Evolutionary conservation across 2,113 vertebrate genomes (phyloP), one percentile per base, ranked within the genome.

Genomic region (Orientallactaga bullata): DNA sequence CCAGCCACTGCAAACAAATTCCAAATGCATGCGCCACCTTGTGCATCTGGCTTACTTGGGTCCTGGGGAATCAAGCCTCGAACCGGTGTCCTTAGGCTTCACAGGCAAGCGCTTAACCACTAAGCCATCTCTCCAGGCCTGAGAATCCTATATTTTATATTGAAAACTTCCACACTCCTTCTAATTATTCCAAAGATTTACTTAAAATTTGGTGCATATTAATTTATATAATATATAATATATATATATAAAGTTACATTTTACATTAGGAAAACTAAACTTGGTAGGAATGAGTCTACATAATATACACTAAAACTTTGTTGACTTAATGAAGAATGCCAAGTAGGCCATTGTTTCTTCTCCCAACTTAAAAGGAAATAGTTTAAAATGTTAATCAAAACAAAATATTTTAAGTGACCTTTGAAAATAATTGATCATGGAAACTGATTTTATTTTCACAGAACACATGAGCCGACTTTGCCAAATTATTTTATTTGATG

Each of bases 401-500:
- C 16, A 58, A n/a, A 86, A 91, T 5, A 72, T 78, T 94, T 55
- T 55, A 95, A 87, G 37, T 90, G 60, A 94, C 61, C 63, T 95
- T 95, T 35, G 91, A 85, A 82, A 88, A 82, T 91, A 95, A 90
- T 85, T 95, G 69, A 93, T 63, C 7, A 2, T 55, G 28, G 78
- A 95, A 85, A 84, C 16, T 71, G 94, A 95, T 93, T 95, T 87
- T 83, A 73, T 88, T 95, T 96, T 82, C 69, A 93, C 24, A 93
- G 85, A 92, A 76, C 78, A 65, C 8, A 37, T 78, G 32, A 85
- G 0, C 30, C 60, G 7, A 85, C 21, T 71, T 89, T 93, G 89
- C n/a, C 95, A 96, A 92, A 88, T 90, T 74, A 63, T 82, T 94
- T 93, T 94, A 87, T 93, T 89, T 95, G 84, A 95, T 91, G 77